phyloP scores from a whole-genome alignment of 2,888 invertebrate species.

The Artemia sinica region DNA sequence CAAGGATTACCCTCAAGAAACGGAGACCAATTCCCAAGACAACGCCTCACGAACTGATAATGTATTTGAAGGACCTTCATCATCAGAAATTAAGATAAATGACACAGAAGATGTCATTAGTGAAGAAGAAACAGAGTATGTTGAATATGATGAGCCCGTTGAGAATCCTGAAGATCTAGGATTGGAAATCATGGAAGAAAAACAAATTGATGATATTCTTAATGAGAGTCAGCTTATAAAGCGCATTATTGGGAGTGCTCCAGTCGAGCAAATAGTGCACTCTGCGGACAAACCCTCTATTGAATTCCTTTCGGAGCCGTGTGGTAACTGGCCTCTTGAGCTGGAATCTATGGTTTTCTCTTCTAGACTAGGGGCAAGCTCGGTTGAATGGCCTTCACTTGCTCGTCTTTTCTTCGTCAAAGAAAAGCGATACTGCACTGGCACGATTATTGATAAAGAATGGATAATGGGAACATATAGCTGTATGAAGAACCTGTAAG shows the following conservation, averaged over 20 bases:
- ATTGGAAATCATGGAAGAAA: not conserved
- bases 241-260: not conserved
- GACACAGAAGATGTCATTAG: not conserved
- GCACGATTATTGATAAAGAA: not conserved
- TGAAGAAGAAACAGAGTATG: constrained; percentile 3
- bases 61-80: too few relatives aligned
- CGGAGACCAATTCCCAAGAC: too few relatives aligned
- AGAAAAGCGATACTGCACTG: not conserved
- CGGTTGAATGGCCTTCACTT: constrained; percentile 6
- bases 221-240: not conserved
- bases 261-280: not conserved
- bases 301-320: not conserved
- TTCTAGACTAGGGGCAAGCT: constrained; percentile 1
- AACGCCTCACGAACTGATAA: too few relatives aligned
- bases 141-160: constrained; percentile 1
- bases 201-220: not conserved
- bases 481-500: constrained; percentile 10
- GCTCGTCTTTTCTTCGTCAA: constrained; percentile 9
- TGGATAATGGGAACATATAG: not conserved
- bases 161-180: not conserved
- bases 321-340: constrained; percentile 13
- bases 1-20: too few relatives aligned
- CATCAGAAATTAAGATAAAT: not conserved
- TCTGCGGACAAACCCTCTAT: not conserved
- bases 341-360: constrained; percentile 11